These are phyloP conservation scores for Alsophila aescularia DNA, from an alignment of 2,888 invertebrate species.

Conservation along the genomic window DNA sequence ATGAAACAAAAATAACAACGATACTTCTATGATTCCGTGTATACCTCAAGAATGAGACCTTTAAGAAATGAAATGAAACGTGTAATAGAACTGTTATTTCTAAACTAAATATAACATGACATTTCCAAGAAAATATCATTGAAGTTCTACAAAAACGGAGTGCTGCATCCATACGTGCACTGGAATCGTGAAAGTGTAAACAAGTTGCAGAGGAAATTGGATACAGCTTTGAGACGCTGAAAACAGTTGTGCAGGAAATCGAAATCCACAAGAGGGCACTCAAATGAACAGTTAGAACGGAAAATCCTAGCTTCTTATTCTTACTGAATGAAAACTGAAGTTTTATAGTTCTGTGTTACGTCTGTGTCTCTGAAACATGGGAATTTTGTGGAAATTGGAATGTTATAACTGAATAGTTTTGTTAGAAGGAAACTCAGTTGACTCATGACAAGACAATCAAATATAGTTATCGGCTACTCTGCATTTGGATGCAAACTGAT, in stretches of 20 bases:
- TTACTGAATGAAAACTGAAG: not conserved
- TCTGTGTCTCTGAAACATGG: not conserved
- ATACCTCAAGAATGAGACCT: too few species aligned
- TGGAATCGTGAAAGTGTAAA: constrained; percentile 56
- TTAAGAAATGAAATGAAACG: too few species aligned
- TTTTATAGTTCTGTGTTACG: not conserved
- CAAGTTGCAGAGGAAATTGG: constrained; percentile 63
- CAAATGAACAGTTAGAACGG: constrained; percentile 32
- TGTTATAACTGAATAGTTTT: not conserved
- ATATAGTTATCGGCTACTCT: not conserved
- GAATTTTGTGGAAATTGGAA: not conserved
- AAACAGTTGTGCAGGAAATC: constrained; percentile 59
- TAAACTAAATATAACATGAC: not conserved
- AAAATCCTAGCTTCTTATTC: constrained; percentile 7
- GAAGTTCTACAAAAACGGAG: not conserved
- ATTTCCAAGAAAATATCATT: not conserved
- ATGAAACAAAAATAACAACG: not conserved
- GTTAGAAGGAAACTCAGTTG: not conserved
- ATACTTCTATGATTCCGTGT: not conserved
- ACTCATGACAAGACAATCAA: not conserved
- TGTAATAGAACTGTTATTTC: too few species aligned
- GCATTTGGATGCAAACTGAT: constrained; percentile 5
- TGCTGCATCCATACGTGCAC: constrained; percentile 7
- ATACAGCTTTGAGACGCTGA: constrained; percentile 51
- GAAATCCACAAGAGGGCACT: constrained; percentile 47